Conservation (phyloP, 2,888 invertebrate genomes). For the Tortricodes alternella region DNA sequence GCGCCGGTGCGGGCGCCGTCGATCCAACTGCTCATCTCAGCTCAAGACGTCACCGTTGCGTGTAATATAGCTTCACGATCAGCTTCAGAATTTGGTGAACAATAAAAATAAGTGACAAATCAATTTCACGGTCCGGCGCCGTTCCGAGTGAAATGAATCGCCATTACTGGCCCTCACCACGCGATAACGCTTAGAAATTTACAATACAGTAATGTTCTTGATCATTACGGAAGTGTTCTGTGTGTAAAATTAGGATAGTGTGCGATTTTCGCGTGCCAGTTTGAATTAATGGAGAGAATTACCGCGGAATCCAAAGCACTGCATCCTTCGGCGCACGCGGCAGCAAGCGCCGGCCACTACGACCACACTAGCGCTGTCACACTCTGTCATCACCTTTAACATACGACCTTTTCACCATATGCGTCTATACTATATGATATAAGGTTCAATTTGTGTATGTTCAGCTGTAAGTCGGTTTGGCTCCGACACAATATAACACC, state of each 20-base stretch:
- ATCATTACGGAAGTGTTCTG: background rate
- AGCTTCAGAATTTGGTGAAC: constrained; percentile 13
- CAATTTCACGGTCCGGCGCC: constrained; percentile 46
- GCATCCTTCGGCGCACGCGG: constrained; percentile 75
- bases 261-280: constrained; percentile 19
- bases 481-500: constrained; percentile 35
- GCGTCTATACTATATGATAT: constrained; percentile 43
- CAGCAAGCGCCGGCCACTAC: constrained; percentile 67
- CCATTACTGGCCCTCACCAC: constrained; percentile 15
- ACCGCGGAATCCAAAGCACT: constrained; percentile 78
- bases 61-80: constrained; percentile 11
- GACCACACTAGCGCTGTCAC: constrained; percentile 67
- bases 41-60: constrained; percentile 19
- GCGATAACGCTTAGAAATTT: constrained; percentile 1
- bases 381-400: constrained; percentile 71
- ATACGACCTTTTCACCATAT: constrained; percentile 50
- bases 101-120: constrained; percentile 48
- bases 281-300: constrained; percentile 45
- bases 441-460: constrained; percentile 43
- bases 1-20: constrained; percentile 41
- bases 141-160: constrained; percentile 15
- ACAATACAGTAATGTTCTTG: background rate
- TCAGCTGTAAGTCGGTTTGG: constrained; percentile 29
- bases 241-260: background rate
- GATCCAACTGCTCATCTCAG: constrained; percentile 25